These are phyloP conservation scores for Myotis yumanensis DNA, from an alignment of 2,113 vertebrate genomes.

Conservation along the genomic window DNA sequence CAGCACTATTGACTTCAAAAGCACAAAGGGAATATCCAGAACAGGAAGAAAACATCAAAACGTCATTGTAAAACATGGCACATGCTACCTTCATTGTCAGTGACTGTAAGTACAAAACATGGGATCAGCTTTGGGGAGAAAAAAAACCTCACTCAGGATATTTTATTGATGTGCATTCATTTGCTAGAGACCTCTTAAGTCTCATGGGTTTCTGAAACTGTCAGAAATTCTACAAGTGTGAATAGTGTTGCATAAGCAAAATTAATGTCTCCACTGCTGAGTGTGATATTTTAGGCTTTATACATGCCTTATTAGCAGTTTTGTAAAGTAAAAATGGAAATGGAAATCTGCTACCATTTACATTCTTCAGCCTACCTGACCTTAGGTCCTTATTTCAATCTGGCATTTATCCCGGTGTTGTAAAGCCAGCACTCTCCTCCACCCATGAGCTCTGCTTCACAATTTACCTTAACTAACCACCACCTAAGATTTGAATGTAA, in stretches of 20 bases:
- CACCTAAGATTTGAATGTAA: constrained; percentile 65
- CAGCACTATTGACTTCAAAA: constrained; percentile 74
- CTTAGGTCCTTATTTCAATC: constrained; percentile 46
- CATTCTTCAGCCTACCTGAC: constrained; percentile 70
- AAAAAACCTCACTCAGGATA: constrained; percentile 18
- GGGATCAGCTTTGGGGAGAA: constrained; percentile 49
- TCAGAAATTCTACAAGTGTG: constrained; percentile 75
- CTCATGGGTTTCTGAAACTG: constrained; percentile 76
- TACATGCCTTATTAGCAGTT: constrained; percentile 65
- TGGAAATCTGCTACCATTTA: constrained; percentile 71
- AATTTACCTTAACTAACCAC: constrained; percentile 70
- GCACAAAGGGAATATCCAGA: constrained; percentile 72
- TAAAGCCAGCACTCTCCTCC: constrained; percentile 65
- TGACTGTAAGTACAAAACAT: constrained; percentile 65
- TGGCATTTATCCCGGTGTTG: constrained; percentile 61
- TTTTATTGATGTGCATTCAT: constrained; percentile 37
- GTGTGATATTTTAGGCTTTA: constrained; percentile 76
- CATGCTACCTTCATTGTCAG: constrained; percentile 56
- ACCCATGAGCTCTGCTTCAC: constrained; percentile 57
- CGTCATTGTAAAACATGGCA: constrained; percentile 66
- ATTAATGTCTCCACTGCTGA: constrained; percentile 77
- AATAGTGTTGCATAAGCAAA: constrained; percentile 78
- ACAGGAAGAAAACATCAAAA: constrained; percentile 63
- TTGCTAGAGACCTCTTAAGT: constrained; percentile 71
- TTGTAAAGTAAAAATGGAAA: constrained; percentile 67